A percentile compares a stretch with the other conserved stretches of the same genome.
Conservation (phyloP, 2,113 vertebrate genomes). For the Prionailurus viverrinus region DNA sequence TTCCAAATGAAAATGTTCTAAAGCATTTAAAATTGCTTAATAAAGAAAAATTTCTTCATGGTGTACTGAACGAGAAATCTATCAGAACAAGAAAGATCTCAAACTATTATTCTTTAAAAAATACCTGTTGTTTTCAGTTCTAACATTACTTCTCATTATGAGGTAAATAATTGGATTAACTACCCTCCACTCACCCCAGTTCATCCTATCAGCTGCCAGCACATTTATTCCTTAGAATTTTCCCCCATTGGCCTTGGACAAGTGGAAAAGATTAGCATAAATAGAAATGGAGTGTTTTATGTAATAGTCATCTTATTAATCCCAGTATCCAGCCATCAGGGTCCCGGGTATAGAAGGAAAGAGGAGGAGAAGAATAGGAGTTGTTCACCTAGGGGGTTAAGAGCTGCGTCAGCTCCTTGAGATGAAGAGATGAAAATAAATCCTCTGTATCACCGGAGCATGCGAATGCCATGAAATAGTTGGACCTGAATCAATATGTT, state of each 20-base stretch:
- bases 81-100: background rate
- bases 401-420: conserved; percentile 65
- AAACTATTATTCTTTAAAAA: background rate
- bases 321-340: background rate
- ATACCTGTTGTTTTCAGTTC: background rate
- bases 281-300: background rate
- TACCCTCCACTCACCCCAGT: background rate
- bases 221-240: background rate
- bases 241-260: background rate
- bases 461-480: conserved; percentile 80
- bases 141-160: background rate
- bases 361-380: conserved; percentile 53
- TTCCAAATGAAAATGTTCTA: conserved; percentile 1
- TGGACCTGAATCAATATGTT: conserved; percentile 84
- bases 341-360: background rate
- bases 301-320: conserved; percentile 40
- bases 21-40: background rate
- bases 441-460: conserved; percentile 81
- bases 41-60: background rate
- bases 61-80: background rate
- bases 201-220: background rate
- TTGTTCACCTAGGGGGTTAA: conserved; percentile 40
- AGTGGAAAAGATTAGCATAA: background rate
- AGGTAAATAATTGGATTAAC: background rate
- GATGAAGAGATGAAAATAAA: conserved; percentile 84